These are phyloP conservation scores for Arizona elegans DNA, from an alignment of 2,113 vertebrate species.

Conservation along the genomic window DNA sequence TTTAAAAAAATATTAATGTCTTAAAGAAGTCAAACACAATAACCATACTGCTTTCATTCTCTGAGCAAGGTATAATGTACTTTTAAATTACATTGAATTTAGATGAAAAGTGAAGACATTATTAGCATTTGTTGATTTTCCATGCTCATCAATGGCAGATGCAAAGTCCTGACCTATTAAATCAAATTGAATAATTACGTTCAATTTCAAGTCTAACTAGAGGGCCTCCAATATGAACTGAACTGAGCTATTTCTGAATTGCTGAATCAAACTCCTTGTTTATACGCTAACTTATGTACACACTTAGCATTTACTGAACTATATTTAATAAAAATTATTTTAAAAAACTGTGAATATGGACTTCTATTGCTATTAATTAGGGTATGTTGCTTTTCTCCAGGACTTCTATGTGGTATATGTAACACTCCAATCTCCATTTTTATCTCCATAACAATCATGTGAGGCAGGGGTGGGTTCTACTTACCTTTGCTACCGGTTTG, in stretches of 20 bases:
- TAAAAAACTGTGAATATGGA: neutral
- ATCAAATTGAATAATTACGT: neutral
- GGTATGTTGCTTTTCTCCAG: neutral
- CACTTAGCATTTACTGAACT: neutral
- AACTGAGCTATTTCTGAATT: neutral
- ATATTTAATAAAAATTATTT: neutral
- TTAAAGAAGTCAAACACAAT: neutral
- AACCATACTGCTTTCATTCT: neutral
- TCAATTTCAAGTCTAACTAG: neutral
- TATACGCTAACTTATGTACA: neutral
- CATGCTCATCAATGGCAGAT: neutral
- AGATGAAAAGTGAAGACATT: neutral
- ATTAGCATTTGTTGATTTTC: neutral
- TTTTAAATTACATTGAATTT: neutral
- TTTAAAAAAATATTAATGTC: neutral
- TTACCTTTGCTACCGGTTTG: too few relatives aligned
- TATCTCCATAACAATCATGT: neutral
- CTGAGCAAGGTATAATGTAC: neutral
- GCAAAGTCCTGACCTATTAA: neutral
- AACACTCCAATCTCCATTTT: neutral
- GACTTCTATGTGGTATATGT: neutral
- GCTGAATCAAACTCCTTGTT: neutral
- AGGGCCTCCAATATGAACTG: neutral
- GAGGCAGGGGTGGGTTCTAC: too few relatives aligned
- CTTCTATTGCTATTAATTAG: neutral